Base-by-base conservation (phyloP, 2,113 vertebrate genomes). In the Pituophis catenifer region DNA sequence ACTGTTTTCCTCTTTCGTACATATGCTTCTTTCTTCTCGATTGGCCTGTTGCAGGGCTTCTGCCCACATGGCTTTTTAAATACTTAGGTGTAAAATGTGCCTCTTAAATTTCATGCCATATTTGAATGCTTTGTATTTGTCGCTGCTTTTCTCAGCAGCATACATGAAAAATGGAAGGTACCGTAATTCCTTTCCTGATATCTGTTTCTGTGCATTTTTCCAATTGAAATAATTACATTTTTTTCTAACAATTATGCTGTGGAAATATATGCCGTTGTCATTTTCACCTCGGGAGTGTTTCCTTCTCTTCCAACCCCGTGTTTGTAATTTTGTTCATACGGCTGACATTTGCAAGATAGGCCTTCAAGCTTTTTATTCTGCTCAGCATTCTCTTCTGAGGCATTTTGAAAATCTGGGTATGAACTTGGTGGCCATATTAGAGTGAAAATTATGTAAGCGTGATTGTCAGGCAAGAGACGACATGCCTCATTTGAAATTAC, bases 381-480 rank as follows among this genome's bases (percentile, higher is more conserved):
- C 57, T 90, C 24, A 24, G 54, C 26, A 24, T 38, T 92, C 62
- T 86, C 15, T 92, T 54, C 38, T 65, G 55, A 62, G 57, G 57
- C 81, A 44, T 17, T 50, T 13, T 44, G 55, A 52, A 93, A 87
- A 48, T 65, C n/a, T 53, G 54, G 62, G 75, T 85, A 65, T 48
- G 23, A 90, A 86, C 9, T 26, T 87, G 89, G 75, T 93, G 48
- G 70, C 92, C 89, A 90, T 87, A 8, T 86, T 90, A 44, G 81
- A 87, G 89, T 90, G 44, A 17, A 86, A 33, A 50, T 62, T 53
- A 86, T 93, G 48, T 54, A 53, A 86, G 62, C 38, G 13, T 90
- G 85, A 86, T 7, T 15, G 7, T 19, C 26, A 53, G 91, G 29
- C 57, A 17, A 90, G 75, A 86, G 48, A 15, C 38, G 8, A 86